Conservation (phyloP, 2,113 vertebrate genomes). For the Psilopsiagon aurifrons region DNA sequence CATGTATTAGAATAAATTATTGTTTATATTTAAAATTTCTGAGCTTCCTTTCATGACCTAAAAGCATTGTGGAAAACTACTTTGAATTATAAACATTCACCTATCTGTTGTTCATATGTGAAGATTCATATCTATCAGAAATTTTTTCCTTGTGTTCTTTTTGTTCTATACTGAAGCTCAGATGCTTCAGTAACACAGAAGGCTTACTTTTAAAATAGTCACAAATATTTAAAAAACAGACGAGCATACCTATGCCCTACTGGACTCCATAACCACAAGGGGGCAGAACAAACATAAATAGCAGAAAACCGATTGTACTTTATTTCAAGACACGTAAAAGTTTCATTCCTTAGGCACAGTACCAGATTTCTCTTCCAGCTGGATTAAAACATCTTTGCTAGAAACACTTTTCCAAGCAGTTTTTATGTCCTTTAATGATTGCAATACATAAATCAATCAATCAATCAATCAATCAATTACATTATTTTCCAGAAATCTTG, state of each 20-base stretch:
- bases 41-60: neutral
- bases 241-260: neutral
- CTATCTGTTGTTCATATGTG: neutral
- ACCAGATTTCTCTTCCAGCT: neutral
- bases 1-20: neutral
- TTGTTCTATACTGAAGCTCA: neutral
- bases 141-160: neutral
- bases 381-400: neutral
- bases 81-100: neutral
- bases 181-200: neutral
- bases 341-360: neutral
- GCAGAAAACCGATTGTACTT: neutral
- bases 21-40: neutral
- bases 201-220: neutral
- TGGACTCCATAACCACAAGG: slow-evolving; percentile 46
- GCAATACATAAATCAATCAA: neutral
- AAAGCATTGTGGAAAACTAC: neutral
- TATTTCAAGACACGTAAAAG: neutral
- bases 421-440: neutral
- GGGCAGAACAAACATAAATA: slow-evolving; percentile 60
- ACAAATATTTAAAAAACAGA: neutral
- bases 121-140: neutral
- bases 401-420: neutral
- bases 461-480: too few relatives aligned
- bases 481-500: neutral